Evolutionary conservation across 2,888 invertebrate species (phyloP), one percentile per base, ranked within the genome.

Genomic region (Noctua janthe): DNA sequence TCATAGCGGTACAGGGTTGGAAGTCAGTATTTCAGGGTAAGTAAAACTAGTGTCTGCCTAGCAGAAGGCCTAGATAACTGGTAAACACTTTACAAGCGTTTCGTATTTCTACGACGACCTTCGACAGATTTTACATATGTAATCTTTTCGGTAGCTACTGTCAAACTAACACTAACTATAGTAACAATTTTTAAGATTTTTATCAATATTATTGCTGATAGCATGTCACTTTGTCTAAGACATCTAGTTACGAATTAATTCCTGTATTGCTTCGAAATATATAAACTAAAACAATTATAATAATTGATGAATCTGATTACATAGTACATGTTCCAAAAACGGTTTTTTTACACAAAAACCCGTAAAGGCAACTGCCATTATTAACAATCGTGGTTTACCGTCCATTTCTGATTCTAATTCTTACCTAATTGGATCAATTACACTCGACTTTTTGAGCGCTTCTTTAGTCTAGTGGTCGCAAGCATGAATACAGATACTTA

Each of bases 1-100:
- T 84, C 82, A 81, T 84, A 62, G 81, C 78, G 47, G 71, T 76
- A 80, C 69, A 35, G 71, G 72, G 71, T 76, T 67, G 23, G 43
- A 75, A 74, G 76, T 59, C 69, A 78, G 47, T 39, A 17, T 78
- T 70, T 59, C 20, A 20, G 59, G 29, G 8, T 29, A 3, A 49
- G 66, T 67, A 10, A 64, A 29, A 49, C 20, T 20, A 23, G 20
- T 79, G 15, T 39, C 20, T 43, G 69, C 47, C 7, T 17, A 15
- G 1, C 47, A 69, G 8, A 23, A 47, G n/a, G 15, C 69, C 69
- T 69, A 15, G 43, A 69, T 8, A 47, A n/a, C 0, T 35, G 20
- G 20, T 17, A 1, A 66, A 39, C n/a, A 15, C 15, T 69, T 69
- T 15, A 2, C 43, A 43, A 43, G 39, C 23, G 66, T 66, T 20